Base-by-base conservation (phyloP, 2,888 invertebrate species). In the Himalopsyche kuldschensis region DNA sequence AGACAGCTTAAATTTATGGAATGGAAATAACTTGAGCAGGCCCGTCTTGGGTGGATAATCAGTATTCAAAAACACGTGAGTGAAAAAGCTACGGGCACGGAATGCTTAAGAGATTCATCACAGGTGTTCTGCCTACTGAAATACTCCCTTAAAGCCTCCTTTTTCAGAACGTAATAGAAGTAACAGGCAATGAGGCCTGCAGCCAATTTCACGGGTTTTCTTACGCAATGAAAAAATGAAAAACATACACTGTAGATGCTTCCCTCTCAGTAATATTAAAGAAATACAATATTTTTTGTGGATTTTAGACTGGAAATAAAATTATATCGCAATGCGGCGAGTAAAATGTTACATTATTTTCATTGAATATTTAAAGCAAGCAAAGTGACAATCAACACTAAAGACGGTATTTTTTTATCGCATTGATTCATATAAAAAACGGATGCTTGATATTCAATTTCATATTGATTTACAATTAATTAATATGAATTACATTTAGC, bases 61-160 rank as follows among this genome's bases (percentile, higher is more conserved):
- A 82, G 82, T 82, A 82, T 82, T 82, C 82, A 82, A 82, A 82
- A 82, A 82, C 82, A 82, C 82, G 82, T 82, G 82, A 82, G 82
- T 82, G 82, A 82, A 82, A 78, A 77, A 55, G 55, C 82, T 77
- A 82, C 82, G 82, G 41, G 78, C 11, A 17, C 78, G 63, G 82
- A 82, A 82, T 82, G 78, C 63, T 77, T 78, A 78, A 55, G 78
- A 63, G 82, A 82, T 78, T 41, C 82, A 82, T 82, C 82, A 78
- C 82, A 79, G 76, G 76, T 76, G 76, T 32, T 76, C 76, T 41
- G 35, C 76, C 76, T 41, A 20, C 76, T 32, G 35, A 69, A 32
- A 35, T 11, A 31, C 35, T 76, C 32, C 76, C 35, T 10, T 8
- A 3, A n/a, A 41, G 17, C 32, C 24, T n/a, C 20, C 10, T n/a